Conservation (phyloP, 2,888 invertebrate species). For the Drosophila bunnanda region DNA sequence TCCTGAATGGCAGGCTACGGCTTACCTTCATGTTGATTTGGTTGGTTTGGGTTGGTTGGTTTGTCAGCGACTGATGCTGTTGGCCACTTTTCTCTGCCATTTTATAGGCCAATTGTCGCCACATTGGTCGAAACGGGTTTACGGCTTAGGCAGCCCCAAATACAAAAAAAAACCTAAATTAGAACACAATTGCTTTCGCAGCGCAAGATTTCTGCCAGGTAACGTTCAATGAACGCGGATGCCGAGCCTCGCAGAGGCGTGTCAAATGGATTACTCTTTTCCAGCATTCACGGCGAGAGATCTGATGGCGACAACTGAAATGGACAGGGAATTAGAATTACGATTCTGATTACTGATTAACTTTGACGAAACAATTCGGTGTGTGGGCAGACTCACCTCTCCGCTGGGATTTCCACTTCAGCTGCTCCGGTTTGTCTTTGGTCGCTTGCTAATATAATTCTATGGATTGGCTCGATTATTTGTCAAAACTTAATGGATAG, state of each 20-base stretch:
- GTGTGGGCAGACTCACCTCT: constrained; percentile 21
- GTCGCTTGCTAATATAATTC: constrained; percentile 5
- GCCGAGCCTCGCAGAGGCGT: constrained; percentile 52
- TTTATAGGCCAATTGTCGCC: constrained; percentile 51
- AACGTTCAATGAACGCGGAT: constrained; percentile 78
- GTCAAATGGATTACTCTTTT: constrained; percentile 74
- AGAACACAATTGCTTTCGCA: constrained; percentile 68
- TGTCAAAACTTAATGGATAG: constrained; percentile 22
- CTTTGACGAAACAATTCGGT: constrained; percentile 4
- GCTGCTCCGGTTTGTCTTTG: not conserved
- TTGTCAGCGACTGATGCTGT: constrained; percentile 64
- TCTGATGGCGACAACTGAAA: constrained; percentile 24
- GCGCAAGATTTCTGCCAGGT: constrained; percentile 42
- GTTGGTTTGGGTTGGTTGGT: constrained; percentile 46
- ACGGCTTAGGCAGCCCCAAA: constrained; percentile 57
- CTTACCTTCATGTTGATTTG: constrained; percentile 67
- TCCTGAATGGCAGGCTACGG: not conserved
- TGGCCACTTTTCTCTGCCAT: constrained; percentile 50
- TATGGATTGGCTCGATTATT: constrained; percentile 4
- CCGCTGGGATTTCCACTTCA: not conserved
- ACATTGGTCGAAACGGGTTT: constrained; percentile 59
- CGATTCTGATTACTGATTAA: constrained; percentile 39
- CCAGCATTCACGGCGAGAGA: constrained; percentile 47
- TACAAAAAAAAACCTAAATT: constrained; percentile 53
- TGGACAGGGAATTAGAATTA: constrained; percentile 33